Evolutionary conservation across 2,113 vertebrate genomes (phyloP).

Genomic region (Panthera uncia): DNA sequence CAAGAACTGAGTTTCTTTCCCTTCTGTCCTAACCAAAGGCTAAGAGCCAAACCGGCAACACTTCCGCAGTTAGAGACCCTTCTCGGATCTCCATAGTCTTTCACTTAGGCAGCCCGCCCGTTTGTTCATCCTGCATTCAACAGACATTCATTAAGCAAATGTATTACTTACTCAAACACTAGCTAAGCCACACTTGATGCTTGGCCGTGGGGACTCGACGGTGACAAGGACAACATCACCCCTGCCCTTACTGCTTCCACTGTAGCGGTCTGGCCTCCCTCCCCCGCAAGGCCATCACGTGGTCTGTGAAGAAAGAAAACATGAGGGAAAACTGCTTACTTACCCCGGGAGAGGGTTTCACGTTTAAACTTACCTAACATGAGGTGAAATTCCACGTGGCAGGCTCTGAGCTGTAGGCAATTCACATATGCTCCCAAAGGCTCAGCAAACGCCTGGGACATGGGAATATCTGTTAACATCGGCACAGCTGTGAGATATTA

Average conservation of each 20-base stretch:
- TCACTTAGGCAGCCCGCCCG: not conserved
- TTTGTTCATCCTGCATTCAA: not conserved
- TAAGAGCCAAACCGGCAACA: not conserved
- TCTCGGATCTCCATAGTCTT: not conserved
- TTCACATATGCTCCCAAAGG: not conserved
- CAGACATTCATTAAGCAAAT: not conserved
- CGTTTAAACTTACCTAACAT: not conserved
- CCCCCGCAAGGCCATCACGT: not conserved
- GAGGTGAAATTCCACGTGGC: conserved; percentile 1
- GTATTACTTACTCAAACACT: not conserved
- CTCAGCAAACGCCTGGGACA: conserved; percentile 23
- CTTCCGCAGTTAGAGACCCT: not conserved
- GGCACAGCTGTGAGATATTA: conserved; percentile 7
- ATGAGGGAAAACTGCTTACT: not conserved
- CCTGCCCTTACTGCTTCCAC: not conserved
- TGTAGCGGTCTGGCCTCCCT: not conserved
- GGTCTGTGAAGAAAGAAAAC: conserved; percentile 1
- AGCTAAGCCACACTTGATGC: not conserved
- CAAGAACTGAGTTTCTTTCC: not conserved
- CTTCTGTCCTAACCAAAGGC: not conserved
- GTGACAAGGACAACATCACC: not conserved
- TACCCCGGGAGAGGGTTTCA: not conserved
- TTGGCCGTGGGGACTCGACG: not conserved
- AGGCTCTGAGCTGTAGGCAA: not conserved
- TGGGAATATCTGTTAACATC: conserved; percentile 45